Evolutionary conservation across 2,113 vertebrate species (phyloP), one percentile per base, ranked within the genome.

Genomic region (Neolamprologus brichardi): DNA sequence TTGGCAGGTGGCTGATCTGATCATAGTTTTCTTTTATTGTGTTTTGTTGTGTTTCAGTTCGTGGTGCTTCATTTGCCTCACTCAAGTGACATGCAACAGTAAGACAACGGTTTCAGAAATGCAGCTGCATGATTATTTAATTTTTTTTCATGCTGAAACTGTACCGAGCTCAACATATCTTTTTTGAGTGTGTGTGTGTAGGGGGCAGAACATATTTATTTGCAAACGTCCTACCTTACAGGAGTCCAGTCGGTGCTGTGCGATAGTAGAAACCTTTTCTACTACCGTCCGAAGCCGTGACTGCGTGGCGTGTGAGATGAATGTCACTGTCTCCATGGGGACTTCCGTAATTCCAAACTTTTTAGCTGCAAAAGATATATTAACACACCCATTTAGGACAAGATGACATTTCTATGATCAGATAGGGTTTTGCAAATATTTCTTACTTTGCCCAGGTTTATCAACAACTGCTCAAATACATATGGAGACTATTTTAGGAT

Each of bases 291-390:
- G 96, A 78, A 98, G 91, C 87, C 97, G 96, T 44, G 90, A 96
- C 90, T 98, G 97, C 1, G 97, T 96, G 39, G 97, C 97, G 9
- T 97, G 97, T 37, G 97, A 97, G 95, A 98, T 97, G 93, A 97
- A 97, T 90, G 96, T 97, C 87, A 97, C 97, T 1, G 97, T 96
- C 83, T 98, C 97, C 94, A 96, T 93, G 17, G 97, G 95, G 18
- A 98, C 97, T 62, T 98, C 97, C 7, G 96, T 96, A 91, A 98
- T 96, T 83, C 97, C 97, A 91, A 97, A 97, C 95, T 96, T 97
- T 93, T 97, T 97, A 67, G 97, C 97, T 97, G 90, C 18, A 5
- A 95, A 89, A 10, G 10, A 92, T 4, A 46, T 41, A 52, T 28
- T 77, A 13, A 41, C 10, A 6, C 62, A 58, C 1, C 7, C 34